phyloP scores from a whole-genome alignment of 2,113 vertebrate species.

The Cromileptes altivelis region DNA sequence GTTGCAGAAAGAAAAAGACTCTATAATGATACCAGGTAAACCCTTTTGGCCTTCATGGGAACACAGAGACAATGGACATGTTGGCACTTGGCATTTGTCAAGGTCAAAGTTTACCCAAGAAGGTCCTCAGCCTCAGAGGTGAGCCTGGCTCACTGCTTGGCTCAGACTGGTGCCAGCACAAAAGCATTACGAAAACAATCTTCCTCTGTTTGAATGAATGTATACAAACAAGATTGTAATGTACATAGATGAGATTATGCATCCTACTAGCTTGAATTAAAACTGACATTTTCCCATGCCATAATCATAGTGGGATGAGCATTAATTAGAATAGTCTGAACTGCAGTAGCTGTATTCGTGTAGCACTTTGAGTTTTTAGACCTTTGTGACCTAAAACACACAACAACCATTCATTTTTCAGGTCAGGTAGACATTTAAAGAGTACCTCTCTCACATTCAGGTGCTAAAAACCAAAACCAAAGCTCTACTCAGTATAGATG shows the following conservation, averaged over 20 bases:
- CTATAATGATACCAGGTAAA: slow-evolving; percentile 1
- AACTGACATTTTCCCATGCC: neutral
- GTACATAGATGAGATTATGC: slow-evolving; percentile 5
- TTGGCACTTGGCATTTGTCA: slow-evolving; percentile 1
- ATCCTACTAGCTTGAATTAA: slow-evolving; percentile 42
- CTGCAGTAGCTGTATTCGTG: slow-evolving; percentile 13
- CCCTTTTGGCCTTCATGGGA: slow-evolving; percentile 10
- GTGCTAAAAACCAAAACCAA: slow-evolving; percentile 58
- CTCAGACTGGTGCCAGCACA: slow-evolving; percentile 20
- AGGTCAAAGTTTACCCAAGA: slow-evolving; percentile 9
- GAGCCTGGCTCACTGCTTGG: slow-evolving; percentile 12
- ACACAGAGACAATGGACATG: slow-evolving; percentile 21
- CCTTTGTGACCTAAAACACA: slow-evolving; percentile 10
- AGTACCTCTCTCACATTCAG: slow-evolving; percentile 14
- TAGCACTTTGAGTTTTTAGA: slow-evolving; percentile 14
- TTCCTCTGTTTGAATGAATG: slow-evolving; percentile 39
- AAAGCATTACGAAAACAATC: slow-evolving; percentile 68
- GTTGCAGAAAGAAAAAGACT: slow-evolving; percentile 22
- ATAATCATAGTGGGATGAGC: slow-evolving; percentile 12
- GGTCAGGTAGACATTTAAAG: neutral
- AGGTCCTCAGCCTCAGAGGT: neutral
- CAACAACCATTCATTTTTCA: neutral
- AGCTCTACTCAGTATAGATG: slow-evolving; percentile 11
- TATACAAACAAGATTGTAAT: slow-evolving; percentile 11
- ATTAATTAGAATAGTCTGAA: slow-evolving; percentile 41